Conservation (phyloP, 2,113 vertebrate genomes). For the Gymnarchus niloticus region DNA sequence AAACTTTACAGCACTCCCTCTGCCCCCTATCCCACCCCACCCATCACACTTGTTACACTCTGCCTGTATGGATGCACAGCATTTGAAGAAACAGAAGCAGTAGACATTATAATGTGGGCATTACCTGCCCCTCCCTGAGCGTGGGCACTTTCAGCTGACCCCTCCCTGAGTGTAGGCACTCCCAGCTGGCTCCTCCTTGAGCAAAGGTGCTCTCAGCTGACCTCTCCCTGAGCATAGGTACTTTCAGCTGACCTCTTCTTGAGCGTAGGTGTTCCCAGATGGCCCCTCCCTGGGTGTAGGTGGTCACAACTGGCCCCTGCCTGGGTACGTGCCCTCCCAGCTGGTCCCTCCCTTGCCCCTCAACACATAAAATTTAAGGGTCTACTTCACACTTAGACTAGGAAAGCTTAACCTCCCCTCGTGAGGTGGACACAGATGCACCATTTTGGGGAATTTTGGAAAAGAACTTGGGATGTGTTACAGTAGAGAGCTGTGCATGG, state of each 20-base stretch:
- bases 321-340: too few species aligned
- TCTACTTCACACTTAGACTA: not conserved
- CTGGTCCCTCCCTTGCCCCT: not conserved
- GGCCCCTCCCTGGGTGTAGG: too few species aligned
- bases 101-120: not conserved
- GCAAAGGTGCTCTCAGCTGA: not conserved
- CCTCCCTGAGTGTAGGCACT: too few species aligned
- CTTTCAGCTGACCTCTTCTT: too few species aligned
- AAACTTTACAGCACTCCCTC: not conserved
- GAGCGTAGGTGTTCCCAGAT: not conserved
- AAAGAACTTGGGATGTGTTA: too few species aligned
- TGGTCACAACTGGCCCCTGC: too few species aligned
- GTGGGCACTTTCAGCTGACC: too few species aligned
- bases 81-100: not conserved
- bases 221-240: too few species aligned
- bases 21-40: not conserved
- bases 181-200: not conserved
- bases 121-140: too few species aligned
- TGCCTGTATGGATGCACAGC: not conserved
- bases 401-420: not conserved
- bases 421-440: not conserved
- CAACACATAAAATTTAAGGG: not conserved
- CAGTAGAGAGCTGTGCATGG: not conserved
- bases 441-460: not conserved
- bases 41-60: not conserved